Conservation (phyloP, 2,888 invertebrate species). For the Poecilus cupreus region DNA sequence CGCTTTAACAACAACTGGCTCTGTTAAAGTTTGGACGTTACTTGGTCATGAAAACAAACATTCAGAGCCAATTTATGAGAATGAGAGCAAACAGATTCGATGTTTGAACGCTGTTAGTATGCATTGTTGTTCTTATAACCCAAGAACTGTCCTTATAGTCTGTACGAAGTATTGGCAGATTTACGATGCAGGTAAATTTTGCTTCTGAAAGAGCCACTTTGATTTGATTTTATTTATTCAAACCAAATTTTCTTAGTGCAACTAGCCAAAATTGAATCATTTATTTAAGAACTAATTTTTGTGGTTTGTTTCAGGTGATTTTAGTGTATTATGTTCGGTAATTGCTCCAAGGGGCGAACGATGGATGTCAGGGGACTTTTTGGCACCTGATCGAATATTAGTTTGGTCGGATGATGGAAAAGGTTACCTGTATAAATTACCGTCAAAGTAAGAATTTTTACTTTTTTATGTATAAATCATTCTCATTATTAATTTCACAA, state of each 20-base stretch:
- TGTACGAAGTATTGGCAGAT: slow-evolving; percentile 98
- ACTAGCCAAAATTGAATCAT: too few species aligned
- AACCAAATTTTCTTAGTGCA: too few species aligned
- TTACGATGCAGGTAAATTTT: slow-evolving; percentile 81
- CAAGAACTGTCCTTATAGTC: slow-evolving; percentile 96
- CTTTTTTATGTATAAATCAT: neutral
- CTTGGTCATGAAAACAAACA: slow-evolving; percentile 91
- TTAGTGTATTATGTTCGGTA: slow-evolving; percentile 95
- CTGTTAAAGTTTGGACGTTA: slow-evolving; percentile 97
- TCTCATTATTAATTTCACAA: slow-evolving; percentile 51
- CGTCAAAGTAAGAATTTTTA: slow-evolving; percentile 88
- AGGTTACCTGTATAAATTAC: slow-evolving; percentile 95
- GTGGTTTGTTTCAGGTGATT: slow-evolving; percentile 83
- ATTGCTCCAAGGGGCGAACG: slow-evolving; percentile 91
- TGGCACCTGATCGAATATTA: slow-evolving; percentile 92
- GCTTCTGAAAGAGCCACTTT: too few species aligned
- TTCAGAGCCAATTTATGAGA: slow-evolving; percentile 93
- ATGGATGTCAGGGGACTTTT: slow-evolving; percentile 97
- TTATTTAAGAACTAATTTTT: too few species aligned
- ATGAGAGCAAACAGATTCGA: slow-evolving; percentile 97
- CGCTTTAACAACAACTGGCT: slow-evolving; percentile 95
- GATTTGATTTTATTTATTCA: too few species aligned
- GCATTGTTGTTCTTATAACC: slow-evolving; percentile 96
- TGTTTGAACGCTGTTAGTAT: slow-evolving; percentile 94
- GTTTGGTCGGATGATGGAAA: slow-evolving; percentile 98